phyloP scores from a whole-genome alignment of 2,113 vertebrate genomes.

The Phyllostomus hastatus region DNA sequence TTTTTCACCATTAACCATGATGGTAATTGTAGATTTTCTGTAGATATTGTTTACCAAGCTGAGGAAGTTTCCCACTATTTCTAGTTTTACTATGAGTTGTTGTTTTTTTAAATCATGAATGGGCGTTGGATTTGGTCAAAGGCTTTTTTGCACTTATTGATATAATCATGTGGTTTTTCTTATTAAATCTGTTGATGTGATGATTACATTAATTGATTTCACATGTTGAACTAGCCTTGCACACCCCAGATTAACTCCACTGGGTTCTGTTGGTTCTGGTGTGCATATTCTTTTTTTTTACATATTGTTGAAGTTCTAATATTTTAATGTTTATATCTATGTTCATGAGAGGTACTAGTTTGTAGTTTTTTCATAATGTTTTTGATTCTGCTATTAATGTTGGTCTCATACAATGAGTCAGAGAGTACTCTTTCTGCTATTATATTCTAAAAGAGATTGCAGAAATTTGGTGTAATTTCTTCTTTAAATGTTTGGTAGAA shows the following conservation, averaged over 20 bases:
- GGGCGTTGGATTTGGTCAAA: neutral
- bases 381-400: neutral
- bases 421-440: neutral
- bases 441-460: neutral
- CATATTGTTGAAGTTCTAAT: neutral
- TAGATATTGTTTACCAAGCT: neutral
- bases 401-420: neutral
- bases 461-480: neutral
- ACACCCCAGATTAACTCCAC: neutral
- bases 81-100: neutral
- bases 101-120: neutral
- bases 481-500: neutral
- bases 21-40: neutral
- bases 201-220: neutral
- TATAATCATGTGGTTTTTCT: neutral
- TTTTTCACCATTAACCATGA: neutral
- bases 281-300: neutral
- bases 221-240: neutral
- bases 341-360: neutral
- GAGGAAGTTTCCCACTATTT: neutral
- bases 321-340: neutral
- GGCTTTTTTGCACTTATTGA: neutral
- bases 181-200: neutral
- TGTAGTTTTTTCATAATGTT: neutral
- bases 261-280: neutral